These are phyloP conservation scores for Liasis olivaceus DNA, from an alignment of 2,797 vertebrate genomes.

Conservation along the genomic window DNA sequence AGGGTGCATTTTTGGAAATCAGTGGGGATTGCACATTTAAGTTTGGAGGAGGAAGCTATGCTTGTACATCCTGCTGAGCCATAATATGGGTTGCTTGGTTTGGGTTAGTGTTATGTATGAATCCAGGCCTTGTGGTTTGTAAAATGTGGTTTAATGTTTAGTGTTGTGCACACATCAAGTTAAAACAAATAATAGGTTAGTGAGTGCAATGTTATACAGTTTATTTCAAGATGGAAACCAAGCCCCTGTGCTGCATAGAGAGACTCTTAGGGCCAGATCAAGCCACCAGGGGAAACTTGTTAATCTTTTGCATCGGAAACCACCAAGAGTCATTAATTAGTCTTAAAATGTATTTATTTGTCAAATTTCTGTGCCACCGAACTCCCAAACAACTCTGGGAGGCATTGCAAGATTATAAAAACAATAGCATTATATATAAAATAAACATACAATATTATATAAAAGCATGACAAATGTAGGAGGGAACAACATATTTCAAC, in stretches of 20 bases:
- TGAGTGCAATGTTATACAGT: not conserved
- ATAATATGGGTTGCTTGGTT: not conserved
- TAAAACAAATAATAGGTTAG: not conserved
- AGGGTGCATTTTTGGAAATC: not conserved
- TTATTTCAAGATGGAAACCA: not conserved
- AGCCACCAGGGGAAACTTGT: not conserved
- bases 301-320: not conserved
- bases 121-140: not conserved
- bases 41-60: not conserved
- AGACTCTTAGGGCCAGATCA: not conserved
- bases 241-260: not conserved
- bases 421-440: too few relatives aligned
- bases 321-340: not conserved
- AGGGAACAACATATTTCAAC: too few relatives aligned
- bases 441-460: too few relatives aligned
- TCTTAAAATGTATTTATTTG: too few relatives aligned
- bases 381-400: too few relatives aligned
- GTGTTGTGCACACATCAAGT: not conserved
- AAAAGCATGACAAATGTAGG: too few relatives aligned
- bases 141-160: not conserved
- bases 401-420: too few relatives aligned
- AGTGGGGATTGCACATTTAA: rapidly evolving
- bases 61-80: too few relatives aligned
- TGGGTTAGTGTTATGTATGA: not conserved
- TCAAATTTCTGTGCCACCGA: too few relatives aligned